Evolutionary conservation across 2,113 vertebrate species (phyloP).

Genomic region (Gallinago undulata): DNA sequence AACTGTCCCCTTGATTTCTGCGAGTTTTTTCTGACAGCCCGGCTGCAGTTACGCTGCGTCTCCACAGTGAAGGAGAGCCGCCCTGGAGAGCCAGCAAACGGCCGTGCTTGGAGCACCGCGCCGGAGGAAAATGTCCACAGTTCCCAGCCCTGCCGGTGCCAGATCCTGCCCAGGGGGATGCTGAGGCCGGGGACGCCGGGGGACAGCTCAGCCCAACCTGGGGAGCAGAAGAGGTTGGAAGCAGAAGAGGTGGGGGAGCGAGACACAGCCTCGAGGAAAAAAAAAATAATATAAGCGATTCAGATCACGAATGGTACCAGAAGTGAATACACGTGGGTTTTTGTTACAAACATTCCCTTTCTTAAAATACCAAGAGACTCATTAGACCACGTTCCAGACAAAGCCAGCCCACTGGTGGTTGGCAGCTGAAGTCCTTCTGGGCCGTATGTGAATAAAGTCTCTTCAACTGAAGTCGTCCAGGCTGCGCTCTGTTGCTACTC

Average conservation of each 20-base stretch:
- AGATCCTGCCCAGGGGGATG: background rate
- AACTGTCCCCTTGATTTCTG: background rate
- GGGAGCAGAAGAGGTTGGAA: background rate
- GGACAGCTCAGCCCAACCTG: background rate
- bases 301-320: background rate
- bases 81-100: background rate
- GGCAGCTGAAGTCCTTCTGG: background rate
- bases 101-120: background rate
- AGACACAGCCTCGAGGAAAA: background rate
- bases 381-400: constrained; percentile 32
- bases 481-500: background rate
- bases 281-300: background rate
- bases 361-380: constrained; percentile 37
- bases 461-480: background rate
- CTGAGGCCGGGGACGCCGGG: background rate
- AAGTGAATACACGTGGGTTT: background rate
- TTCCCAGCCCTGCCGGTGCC: background rate
- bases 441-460: background rate
- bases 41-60: background rate
- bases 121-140: background rate
- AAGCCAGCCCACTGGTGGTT: background rate
- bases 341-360: background rate
- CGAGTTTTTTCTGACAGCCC: background rate
- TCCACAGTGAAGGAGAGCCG: background rate
- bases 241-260: background rate